Evolutionary conservation across 2,797 vertebrate genomes (phyloP), one percentile per base, ranked within the genome.

Genomic region (Lepidocolaptes lacrymiger): DNA sequence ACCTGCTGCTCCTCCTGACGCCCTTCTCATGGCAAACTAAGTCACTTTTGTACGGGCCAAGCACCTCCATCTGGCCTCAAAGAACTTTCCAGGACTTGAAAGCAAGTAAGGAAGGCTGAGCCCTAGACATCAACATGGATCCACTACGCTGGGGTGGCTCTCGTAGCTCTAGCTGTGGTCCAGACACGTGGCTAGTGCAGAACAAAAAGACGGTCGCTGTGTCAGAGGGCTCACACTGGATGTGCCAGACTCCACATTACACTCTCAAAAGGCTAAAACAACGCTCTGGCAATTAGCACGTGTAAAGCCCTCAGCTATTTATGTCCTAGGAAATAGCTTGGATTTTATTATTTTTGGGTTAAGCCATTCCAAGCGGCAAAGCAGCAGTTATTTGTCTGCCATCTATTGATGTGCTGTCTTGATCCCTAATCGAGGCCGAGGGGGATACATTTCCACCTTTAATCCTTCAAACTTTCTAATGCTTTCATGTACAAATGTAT

Each of bases 401-500:
- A 89, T 95, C 94, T 93, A 93, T 81, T 92, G 92, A 95, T 95
- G 88, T 91, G 94, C 89, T 76, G 92, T 95, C 95, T 92, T 96
- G 92, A 95, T 95, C 95, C 95, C 86, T 97, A 96, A 95, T 96
- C 63, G 54, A 96, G 93, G 91, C 93, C 34, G 67, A 96, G 89
- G 89, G 90, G 96, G 92, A 95, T 85, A 95, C 88, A 96, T 95
- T 97, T 97, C 94, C 92, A 96, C 96, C 93, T 96, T 96, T 95
- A 96, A 97, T 96, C 94, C 93, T 96, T 91, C 91, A 96, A 95
- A 97, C 79, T 97, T 97, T 96, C 94, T 94, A 95, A 93, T 96
- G 95, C 95, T 97, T 97, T 97, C 95, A 97, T 97, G 94, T 97
- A 96, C 91, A 96, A 96, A 97, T 97, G 93, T 95, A 96, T 97